phyloP scores from a whole-genome alignment of 2,888 invertebrate genomes.

The Melinopterus prodromus region DNA sequence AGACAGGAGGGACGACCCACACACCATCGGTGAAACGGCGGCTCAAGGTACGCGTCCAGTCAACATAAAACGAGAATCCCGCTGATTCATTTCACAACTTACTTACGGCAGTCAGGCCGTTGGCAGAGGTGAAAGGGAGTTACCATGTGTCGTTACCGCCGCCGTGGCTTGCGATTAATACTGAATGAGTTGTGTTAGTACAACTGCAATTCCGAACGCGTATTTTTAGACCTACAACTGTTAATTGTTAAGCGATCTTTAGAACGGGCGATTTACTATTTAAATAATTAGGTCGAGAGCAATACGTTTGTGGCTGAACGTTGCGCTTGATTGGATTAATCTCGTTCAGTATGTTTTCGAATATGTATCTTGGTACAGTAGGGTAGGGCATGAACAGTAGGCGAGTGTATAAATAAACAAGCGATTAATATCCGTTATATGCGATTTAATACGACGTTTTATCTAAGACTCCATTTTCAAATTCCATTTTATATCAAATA shows the following conservation, averaged over 20 bases:
- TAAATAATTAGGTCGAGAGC: neutral
- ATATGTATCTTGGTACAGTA: neutral
- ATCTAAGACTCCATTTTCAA: too few relatives aligned
- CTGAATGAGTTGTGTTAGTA: neutral
- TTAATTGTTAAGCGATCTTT: slow-evolving; percentile 4
- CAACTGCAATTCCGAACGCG: neutral
- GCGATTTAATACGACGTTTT: too few relatives aligned
- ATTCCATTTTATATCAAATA: too few relatives aligned
- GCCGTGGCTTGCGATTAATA: neutral
- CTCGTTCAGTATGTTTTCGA: too few relatives aligned
- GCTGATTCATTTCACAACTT: slow-evolving; percentile 4
- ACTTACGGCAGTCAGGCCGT: neutral
- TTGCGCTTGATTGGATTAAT: neutral
- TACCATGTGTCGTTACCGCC: neutral
- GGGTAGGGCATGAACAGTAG: too few relatives aligned
- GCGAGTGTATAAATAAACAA: too few relatives aligned
- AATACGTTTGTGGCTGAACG: neutral
- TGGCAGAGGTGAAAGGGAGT: neutral
- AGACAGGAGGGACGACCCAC: neutral
- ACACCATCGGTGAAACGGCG: neutral
- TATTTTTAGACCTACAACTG: slow-evolving; percentile 4
- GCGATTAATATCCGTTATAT: too few relatives aligned
- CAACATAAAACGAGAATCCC: neutral
- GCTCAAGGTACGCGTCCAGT: neutral
- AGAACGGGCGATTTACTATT: neutral